Percentiles rank a stretch among this genome's conserved stretches.
phyloP scores from a whole-genome alignment of 1,140 invertebrate genomes.

The Drosophila obscura region DNA sequence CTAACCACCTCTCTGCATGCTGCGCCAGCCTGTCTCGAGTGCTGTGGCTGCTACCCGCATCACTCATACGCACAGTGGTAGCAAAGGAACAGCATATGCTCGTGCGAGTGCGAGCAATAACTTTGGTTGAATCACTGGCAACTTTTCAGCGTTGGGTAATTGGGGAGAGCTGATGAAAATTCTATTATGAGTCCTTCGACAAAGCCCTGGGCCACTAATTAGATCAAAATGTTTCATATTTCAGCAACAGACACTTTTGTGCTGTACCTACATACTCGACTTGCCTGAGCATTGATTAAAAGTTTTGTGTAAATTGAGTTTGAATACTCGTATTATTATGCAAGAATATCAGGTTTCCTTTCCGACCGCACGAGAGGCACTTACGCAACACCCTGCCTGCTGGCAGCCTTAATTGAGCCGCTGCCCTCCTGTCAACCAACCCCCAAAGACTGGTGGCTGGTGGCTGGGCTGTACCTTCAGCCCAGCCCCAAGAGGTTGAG shows the following conservation, averaged over 20 bases:
- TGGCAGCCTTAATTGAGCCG: slow-evolving; percentile 58
- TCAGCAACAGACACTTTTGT: too few relatives aligned
- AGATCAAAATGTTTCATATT: too few relatives aligned
- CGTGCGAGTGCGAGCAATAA: background rate
- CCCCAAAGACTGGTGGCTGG: background rate
- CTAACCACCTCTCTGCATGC: slow-evolving; percentile 15
- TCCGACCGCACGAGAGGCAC: slow-evolving; percentile 57
- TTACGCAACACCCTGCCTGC: slow-evolving; percentile 44
- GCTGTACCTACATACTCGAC: too few relatives aligned
- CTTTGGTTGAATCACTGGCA: too few relatives aligned
- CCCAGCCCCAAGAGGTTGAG: slow-evolving; percentile 14
- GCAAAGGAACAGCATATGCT: background rate
- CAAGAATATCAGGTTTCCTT: slow-evolving; percentile 34
- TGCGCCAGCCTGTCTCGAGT: slow-evolving; percentile 23
- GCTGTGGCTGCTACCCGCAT: slow-evolving; percentile 49
- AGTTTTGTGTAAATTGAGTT: slow-evolving; percentile 40
- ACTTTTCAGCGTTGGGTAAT: too few relatives aligned
- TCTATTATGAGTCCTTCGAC: too few relatives aligned
- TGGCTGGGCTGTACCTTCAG: background rate
- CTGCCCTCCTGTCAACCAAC: background rate
- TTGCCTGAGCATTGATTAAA: slow-evolving; percentile 11
- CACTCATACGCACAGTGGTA: slow-evolving; percentile 67
- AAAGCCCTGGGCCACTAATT: too few relatives aligned
- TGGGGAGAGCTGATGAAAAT: too few relatives aligned
- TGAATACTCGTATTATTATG: slow-evolving; percentile 21